These are phyloP conservation scores for Epinotia demarniana DNA, from an alignment of 2,888 invertebrate genomes.

Conservation along the genomic window DNA sequence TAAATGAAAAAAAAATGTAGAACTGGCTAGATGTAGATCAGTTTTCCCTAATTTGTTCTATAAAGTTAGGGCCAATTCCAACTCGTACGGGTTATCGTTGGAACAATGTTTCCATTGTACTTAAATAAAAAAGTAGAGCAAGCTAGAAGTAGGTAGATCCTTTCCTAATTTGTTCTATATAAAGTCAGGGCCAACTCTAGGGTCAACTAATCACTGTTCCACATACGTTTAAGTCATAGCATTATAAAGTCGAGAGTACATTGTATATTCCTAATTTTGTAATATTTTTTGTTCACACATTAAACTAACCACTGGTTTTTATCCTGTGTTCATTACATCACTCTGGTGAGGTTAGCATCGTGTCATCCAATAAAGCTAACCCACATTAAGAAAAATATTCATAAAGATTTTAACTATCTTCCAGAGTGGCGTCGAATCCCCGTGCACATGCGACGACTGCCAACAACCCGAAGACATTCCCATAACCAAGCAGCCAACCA, in stretches of 20 bases:
- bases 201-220: too few species aligned
- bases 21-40: too few species aligned
- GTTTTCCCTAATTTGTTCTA: too few species aligned
- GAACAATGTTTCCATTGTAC: too few species aligned
- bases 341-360: neutral
- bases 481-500: constrained; percentile 56
- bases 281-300: neutral
- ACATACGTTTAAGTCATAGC: neutral
- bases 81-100: too few species aligned
- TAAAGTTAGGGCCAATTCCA: too few species aligned
- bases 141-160: too few species aligned
- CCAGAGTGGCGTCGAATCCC: constrained; percentile 78
- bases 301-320: neutral
- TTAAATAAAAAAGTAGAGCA: too few species aligned
- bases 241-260: neutral
- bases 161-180: too few species aligned
- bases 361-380: neutral
- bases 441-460: constrained; percentile 79
- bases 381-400: neutral
- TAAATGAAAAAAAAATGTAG: too few species aligned
- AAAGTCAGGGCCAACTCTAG: too few species aligned
- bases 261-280: neutral
- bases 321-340: too few species aligned
- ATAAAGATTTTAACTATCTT: constrained; percentile 51
- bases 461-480: constrained; percentile 56